A percentile compares a stretch with the other conserved stretches of the same genome.
Evolutionary conservation across 2,797 vertebrate genomes (phyloP).

Genomic region (Antrozous pallidus): DNA sequence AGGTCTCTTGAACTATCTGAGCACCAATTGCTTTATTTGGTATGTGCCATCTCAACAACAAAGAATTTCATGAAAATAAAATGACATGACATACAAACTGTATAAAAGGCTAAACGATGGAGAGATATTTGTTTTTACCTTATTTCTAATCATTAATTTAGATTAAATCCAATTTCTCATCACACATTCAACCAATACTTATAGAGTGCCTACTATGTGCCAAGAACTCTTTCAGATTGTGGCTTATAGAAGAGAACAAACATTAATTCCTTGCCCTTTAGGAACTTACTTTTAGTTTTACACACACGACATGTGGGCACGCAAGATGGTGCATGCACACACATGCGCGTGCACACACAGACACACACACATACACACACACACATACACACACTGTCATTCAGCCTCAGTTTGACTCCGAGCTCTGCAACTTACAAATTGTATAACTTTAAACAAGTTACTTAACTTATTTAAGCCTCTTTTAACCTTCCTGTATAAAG

Average conservation of each 20-base stretch:
- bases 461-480: neutral
- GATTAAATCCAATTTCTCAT: neutral
- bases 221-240: neutral
- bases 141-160: neutral
- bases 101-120: neutral
- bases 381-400: neutral
- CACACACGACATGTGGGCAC: rapidly evolving
- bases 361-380: neutral
- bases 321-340: rapidly evolving
- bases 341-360: rapidly evolving
- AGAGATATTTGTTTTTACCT: neutral
- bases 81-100: neutral
- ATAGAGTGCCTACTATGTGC: neutral
- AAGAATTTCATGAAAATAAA: neutral
- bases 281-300: neutral
- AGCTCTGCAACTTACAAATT: neutral
- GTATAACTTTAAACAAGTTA: neutral
- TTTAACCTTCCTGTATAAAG: neutral
- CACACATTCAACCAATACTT: neutral
- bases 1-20: neutral
- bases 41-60: neutral
- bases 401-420: neutral
- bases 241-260: neutral
- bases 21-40: neutral
- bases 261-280: neutral